Evolutionary conservation across 2,797 vertebrate genomes (phyloP).

Genomic region (Cuniculus paca): DNA sequence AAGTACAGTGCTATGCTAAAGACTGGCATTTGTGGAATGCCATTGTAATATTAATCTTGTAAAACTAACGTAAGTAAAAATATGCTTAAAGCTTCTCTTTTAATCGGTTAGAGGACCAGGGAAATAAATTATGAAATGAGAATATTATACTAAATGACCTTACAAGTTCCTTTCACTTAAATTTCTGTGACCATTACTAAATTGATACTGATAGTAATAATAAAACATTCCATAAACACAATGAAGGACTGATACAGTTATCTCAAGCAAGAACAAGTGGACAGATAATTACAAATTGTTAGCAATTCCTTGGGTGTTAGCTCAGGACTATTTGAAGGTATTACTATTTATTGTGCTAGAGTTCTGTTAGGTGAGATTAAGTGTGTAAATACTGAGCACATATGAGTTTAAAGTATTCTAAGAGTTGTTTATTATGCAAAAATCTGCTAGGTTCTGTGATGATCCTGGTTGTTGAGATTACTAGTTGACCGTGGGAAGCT

Average conservation of each 20-base stretch:
- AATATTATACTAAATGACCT: slow-evolving; percentile 53
- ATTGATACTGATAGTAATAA: slow-evolving; percentile 51
- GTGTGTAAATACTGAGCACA: slow-evolving; percentile 61
- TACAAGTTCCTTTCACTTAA: slow-evolving; percentile 63
- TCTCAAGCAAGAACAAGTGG: background rate
- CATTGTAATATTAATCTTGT: slow-evolving; percentile 62
- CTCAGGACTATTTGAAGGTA: slow-evolving; percentile 32
- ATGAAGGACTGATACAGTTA: slow-evolving; percentile 58
- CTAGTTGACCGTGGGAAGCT: background rate
- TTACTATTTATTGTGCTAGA: slow-evolving; percentile 37
- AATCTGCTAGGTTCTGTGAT: background rate
- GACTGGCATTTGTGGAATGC: slow-evolving; percentile 64
- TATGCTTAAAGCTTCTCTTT: slow-evolving; percentile 48
- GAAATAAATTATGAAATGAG: slow-evolving; percentile 48
- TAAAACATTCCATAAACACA: slow-evolving; percentile 46
- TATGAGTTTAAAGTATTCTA: slow-evolving; percentile 58
- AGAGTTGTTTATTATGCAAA: slow-evolving; percentile 52
- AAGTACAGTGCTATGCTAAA: slow-evolving; percentile 53
- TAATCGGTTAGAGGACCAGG: background rate
- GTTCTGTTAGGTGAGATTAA: slow-evolving; percentile 51
- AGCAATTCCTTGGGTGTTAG: slow-evolving; percentile 39
- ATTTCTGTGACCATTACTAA: slow-evolving; percentile 63
- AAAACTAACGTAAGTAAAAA: slow-evolving; percentile 64
- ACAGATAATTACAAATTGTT: slow-evolving; percentile 33
- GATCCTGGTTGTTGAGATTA: background rate